Conservation (phyloP, 2,888 invertebrate genomes). For the Eupithecia vulgata region DNA sequence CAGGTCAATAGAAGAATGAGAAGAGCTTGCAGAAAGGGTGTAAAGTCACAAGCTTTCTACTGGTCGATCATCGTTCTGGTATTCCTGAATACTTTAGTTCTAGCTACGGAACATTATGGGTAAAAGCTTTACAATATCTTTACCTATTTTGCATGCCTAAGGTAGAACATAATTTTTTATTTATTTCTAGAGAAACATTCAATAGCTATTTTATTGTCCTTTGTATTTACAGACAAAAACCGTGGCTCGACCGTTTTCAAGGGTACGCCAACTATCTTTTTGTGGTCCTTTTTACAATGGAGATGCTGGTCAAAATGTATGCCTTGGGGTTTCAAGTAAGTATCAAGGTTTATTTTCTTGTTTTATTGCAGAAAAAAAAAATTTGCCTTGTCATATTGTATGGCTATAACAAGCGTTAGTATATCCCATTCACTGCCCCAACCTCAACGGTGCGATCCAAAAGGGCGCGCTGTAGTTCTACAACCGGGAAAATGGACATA, state of each 20-base stretch:
- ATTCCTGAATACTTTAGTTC: slow-evolving; percentile 97
- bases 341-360: slow-evolving; percentile 14
- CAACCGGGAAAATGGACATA: too few species aligned
- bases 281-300: slow-evolving; percentile 98
- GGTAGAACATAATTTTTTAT: too few species aligned
- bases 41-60: slow-evolving; percentile 98
- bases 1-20: slow-evolving; percentile 93
- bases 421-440: too few species aligned
- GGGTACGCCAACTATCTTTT: slow-evolving; percentile 98
- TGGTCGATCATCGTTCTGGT: slow-evolving; percentile 99
- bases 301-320: slow-evolving; percentile 99
- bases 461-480: too few species aligned
- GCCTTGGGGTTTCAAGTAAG: slow-evolving; percentile 97
- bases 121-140: slow-evolving; percentile 46
- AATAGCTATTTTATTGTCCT: background rate
- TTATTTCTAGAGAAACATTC: background rate
- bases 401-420: background rate
- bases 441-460: too few species aligned
- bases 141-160: too few species aligned
- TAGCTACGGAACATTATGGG: slow-evolving; percentile 97
- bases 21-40: slow-evolving; percentile 95
- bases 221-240: slow-evolving; percentile 85
- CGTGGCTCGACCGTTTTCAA: slow-evolving; percentile 98
- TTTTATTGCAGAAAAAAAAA: too few species aligned
- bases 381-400: too few species aligned